Percentiles rank a stretch among this genome's conserved stretches.
Evolutionary conservation across 2,797 vertebrate genomes (phyloP).

Genomic region (Mycteria americana): DNA sequence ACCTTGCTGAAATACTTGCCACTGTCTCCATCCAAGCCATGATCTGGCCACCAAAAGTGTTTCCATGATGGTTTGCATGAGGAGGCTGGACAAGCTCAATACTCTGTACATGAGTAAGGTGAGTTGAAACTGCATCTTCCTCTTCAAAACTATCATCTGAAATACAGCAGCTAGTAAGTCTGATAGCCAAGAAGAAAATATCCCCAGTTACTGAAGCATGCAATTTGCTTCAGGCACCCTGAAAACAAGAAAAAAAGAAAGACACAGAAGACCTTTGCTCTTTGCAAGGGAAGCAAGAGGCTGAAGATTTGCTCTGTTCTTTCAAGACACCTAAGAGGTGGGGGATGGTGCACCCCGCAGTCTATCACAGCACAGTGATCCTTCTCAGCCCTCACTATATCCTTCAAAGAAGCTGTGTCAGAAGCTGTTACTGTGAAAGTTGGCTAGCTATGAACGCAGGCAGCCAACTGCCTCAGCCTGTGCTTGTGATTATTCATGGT

Average conservation of each 20-base stretch:
- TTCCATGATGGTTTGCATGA: conserved; percentile 81
- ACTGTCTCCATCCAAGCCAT: conserved; percentile 84
- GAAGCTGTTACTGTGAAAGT: not conserved
- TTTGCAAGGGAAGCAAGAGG: not conserved
- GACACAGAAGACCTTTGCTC: not conserved
- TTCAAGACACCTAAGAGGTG: not conserved
- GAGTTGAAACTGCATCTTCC: conserved; percentile 47
- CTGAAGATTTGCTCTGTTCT: not conserved
- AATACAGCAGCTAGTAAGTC: not conserved
- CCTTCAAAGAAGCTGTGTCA: not conserved
- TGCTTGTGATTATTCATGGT: not conserved
- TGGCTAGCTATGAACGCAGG: not conserved
- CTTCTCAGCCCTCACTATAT: not conserved
- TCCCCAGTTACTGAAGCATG: not conserved
- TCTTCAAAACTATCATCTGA: conserved; percentile 61
- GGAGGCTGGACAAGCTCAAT: conserved; percentile 79
- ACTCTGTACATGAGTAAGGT: conserved; percentile 73
- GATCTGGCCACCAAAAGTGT: conserved; percentile 82
- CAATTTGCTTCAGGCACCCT: not conserved
- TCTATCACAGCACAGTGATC: not conserved
- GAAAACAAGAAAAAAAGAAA: not conserved
- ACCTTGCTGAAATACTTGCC: conserved; percentile 81
- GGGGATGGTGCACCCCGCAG: not conserved
- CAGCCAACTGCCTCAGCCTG: not conserved
- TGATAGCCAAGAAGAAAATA: not conserved